A percentile compares a stretch with the other conserved stretches of the same genome.
Conservation (phyloP, 2,113 vertebrate genomes). For the Mustela lutreola region DNA sequence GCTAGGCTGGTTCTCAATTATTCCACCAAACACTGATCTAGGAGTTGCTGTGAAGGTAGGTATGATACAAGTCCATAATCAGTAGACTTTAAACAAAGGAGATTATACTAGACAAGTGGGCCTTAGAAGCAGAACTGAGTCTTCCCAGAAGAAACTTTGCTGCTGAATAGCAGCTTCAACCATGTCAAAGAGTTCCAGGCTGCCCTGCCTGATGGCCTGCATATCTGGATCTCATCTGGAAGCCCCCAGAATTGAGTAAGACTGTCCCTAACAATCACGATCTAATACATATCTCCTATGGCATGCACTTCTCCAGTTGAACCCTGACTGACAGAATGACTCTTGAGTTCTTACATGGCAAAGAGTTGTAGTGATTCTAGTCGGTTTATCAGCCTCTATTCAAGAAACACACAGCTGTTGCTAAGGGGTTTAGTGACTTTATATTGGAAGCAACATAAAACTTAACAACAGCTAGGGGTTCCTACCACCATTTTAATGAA, state of each 20-base stretch:
- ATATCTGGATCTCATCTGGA: not conserved
- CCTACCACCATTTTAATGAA: not conserved
- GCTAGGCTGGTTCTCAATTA: not conserved
- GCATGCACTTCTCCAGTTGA: not conserved
- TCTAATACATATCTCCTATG: not conserved
- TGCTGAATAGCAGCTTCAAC: not conserved
- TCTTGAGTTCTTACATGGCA: not conserved
- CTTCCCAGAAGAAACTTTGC: not conserved
- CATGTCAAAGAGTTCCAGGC: not conserved
- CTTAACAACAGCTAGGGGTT: not conserved
- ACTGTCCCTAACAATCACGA: not conserved
- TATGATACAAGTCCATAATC: not conserved
- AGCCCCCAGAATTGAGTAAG: not conserved
- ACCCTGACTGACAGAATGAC: not conserved
- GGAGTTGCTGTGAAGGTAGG: not conserved
- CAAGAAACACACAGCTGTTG: not conserved
- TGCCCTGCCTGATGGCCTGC: not conserved
- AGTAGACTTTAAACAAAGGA: not conserved
- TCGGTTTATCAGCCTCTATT: not conserved
- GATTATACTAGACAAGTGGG: not conserved
- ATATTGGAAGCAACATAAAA: not conserved
- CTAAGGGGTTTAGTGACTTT: not conserved
- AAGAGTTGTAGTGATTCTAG: not conserved
- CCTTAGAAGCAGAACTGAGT: not conserved
- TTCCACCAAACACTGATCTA: not conserved